A percentile compares a stretch with the other conserved stretches of the same genome.
These are phyloP conservation scores for Hypomecis punctinalis DNA, from an alignment of 2,888 invertebrate genomes.

Conservation along the genomic window DNA sequence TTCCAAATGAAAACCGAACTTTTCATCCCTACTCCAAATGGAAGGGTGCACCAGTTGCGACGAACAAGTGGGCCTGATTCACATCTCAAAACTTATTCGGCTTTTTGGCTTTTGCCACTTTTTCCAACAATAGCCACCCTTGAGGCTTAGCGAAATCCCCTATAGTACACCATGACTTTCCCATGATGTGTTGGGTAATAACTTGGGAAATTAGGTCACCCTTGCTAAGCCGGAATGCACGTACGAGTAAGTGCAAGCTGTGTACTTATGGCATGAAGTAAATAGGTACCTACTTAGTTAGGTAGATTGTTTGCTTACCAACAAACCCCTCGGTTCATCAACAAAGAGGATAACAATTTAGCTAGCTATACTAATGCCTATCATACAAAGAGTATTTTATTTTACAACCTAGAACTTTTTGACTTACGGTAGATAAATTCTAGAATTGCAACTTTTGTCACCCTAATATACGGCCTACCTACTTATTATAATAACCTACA, in stretches of 20 bases:
- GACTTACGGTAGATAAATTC: too few relatives aligned
- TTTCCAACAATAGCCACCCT: constrained; percentile 46
- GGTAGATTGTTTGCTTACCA: neutral
- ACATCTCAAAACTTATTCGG: constrained; percentile 33
- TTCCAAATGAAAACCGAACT: constrained; percentile 13
- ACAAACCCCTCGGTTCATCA: too few relatives aligned
- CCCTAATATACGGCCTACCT: too few relatives aligned
- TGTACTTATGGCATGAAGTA: neutral
- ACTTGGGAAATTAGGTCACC: constrained; percentile 68
- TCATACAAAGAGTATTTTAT: too few relatives aligned
- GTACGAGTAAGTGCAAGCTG: constrained; percentile 1
- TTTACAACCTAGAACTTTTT: too few relatives aligned
- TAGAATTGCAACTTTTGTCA: too few relatives aligned
- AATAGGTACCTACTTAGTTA: neutral
- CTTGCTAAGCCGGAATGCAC: constrained; percentile 43
- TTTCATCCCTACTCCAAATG: constrained; percentile 6
- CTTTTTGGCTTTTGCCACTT: constrained; percentile 17
- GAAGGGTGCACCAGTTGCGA: constrained; percentile 24
- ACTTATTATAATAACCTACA: too few relatives aligned
- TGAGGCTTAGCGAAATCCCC: constrained; percentile 55
- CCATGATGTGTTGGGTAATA: constrained; percentile 55
- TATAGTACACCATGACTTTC: constrained; percentile 56
- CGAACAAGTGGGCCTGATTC: constrained; percentile 43
- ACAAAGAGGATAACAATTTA: too few relatives aligned
- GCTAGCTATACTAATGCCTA: too few relatives aligned